These are phyloP conservation scores for Physeter macrocephalus DNA, from an alignment of 2,113 vertebrate species.

Conservation along the genomic window DNA sequence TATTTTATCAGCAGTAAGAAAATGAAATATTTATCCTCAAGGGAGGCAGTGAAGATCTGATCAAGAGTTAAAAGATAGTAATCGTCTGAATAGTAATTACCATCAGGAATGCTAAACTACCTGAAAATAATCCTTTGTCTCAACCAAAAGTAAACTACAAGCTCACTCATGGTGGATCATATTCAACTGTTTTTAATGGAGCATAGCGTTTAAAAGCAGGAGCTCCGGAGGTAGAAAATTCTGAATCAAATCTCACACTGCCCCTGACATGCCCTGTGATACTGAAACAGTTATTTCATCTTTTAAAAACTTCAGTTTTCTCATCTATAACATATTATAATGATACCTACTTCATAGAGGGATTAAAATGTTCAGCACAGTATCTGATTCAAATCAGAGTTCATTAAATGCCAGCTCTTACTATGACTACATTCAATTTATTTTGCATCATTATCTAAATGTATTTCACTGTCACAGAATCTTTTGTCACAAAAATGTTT, in stretches of 20 bases:
- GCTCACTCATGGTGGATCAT: background rate
- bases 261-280: background rate
- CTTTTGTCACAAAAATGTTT: background rate
- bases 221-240: background rate
- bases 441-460: background rate
- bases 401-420: background rate
- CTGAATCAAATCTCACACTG: background rate
- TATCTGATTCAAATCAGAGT: background rate
- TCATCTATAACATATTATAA: background rate
- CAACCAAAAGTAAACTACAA: slow-evolving; percentile 23
- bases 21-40: slow-evolving; percentile 65
- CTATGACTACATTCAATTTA: background rate
- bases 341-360: background rate
- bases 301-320: background rate
- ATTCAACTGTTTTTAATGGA: background rate
- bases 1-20: slow-evolving; percentile 46
- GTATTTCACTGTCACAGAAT: background rate
- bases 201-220: background rate
- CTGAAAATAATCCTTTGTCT: slow-evolving; percentile 73
- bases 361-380: background rate
- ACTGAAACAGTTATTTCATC: background rate
- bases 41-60: slow-evolving; percentile 57
- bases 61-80: slow-evolving; percentile 51
- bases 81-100: slow-evolving; percentile 64
- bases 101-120: slow-evolving; percentile 69